Conservation (phyloP, 2,888 invertebrate species). For the Lepidochrysops patricia region DNA sequence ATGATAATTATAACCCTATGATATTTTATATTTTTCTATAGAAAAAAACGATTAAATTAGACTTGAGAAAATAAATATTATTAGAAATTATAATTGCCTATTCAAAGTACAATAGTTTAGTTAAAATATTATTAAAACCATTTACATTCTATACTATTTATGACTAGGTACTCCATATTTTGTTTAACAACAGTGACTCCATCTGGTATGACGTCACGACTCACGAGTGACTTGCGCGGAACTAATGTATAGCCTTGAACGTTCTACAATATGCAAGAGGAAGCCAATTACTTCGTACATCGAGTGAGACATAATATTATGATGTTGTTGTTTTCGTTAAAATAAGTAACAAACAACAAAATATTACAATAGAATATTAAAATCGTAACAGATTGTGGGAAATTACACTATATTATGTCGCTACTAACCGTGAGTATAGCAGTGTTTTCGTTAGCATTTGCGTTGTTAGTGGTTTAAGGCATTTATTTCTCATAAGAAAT, state of each 20-base stretch:
- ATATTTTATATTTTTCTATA: too few relatives aligned
- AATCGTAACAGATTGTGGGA: too few relatives aligned
- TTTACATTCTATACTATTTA: too few relatives aligned
- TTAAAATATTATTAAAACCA: background rate
- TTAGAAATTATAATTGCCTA: too few relatives aligned
- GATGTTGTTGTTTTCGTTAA: background rate
- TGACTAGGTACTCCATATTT: slow-evolving; percentile 14
- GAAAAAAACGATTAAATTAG: too few relatives aligned
- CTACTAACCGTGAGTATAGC: too few relatives aligned
- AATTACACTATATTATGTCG: background rate
- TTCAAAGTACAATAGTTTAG: too few relatives aligned
- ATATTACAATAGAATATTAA: background rate
- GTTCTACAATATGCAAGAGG: slow-evolving; percentile 40
- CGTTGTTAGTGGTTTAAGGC: too few relatives aligned
- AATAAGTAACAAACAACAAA: background rate
- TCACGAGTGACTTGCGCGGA: slow-evolving; percentile 54
- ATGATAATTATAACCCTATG: too few relatives aligned
- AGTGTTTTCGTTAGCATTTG: background rate
- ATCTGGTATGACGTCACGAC: slow-evolving; percentile 54
- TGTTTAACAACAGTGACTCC: slow-evolving; percentile 41
- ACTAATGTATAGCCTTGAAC: slow-evolving; percentile 68
- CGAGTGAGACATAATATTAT: background rate
- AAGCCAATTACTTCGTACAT: slow-evolving; percentile 12
- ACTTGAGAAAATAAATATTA: too few relatives aligned
- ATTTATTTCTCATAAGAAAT: too few relatives aligned